These are phyloP conservation scores for Ctenopoma kingsleyae DNA, from an alignment of 2,797 vertebrate genomes.

Conservation along the genomic window DNA sequence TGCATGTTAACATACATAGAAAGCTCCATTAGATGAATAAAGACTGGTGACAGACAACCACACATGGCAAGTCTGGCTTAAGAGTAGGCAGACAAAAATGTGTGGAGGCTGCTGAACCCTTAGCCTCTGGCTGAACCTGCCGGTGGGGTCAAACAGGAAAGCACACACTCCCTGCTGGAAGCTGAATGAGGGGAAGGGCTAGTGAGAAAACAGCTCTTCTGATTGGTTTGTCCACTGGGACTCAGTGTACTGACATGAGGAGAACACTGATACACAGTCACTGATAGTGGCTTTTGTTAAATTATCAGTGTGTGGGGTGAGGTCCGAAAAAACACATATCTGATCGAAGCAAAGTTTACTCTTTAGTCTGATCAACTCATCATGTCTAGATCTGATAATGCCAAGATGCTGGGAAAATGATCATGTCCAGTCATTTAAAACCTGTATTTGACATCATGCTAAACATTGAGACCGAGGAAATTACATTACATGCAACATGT, in stretches of 20 bases:
- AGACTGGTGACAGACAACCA: conserved; percentile 42
- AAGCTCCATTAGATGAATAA: conserved; percentile 63
- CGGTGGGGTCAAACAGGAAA: conserved; percentile 70
- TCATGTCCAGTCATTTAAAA: too few species aligned
- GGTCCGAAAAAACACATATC: neutral
- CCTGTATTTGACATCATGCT: too few species aligned
- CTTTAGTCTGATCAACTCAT: conserved; percentile 8
- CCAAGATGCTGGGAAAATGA: neutral
- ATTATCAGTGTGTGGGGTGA: conserved; percentile 1
- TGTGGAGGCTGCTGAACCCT: conserved; percentile 55
- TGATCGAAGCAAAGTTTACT: conserved; percentile 4
- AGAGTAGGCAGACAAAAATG: conserved; percentile 59
- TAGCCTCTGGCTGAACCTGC: conserved; percentile 74
- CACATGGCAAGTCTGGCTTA: conserved; percentile 31
- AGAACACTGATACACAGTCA: neutral
- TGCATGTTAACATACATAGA: conserved; percentile 79
- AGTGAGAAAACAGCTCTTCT: conserved; percentile 40
- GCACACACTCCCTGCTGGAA: conserved; percentile 56
- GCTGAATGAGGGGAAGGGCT: conserved; percentile 61
- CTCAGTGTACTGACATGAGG: conserved; percentile 24
- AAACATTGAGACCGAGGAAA: too few species aligned
- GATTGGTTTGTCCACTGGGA: conserved; percentile 44
- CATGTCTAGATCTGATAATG: conserved; percentile 10
- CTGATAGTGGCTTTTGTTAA: conserved; percentile 7
- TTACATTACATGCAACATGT: too few species aligned